phyloP scores from a whole-genome alignment of 2,797 vertebrate species.

The Poliocrania exsul region DNA sequence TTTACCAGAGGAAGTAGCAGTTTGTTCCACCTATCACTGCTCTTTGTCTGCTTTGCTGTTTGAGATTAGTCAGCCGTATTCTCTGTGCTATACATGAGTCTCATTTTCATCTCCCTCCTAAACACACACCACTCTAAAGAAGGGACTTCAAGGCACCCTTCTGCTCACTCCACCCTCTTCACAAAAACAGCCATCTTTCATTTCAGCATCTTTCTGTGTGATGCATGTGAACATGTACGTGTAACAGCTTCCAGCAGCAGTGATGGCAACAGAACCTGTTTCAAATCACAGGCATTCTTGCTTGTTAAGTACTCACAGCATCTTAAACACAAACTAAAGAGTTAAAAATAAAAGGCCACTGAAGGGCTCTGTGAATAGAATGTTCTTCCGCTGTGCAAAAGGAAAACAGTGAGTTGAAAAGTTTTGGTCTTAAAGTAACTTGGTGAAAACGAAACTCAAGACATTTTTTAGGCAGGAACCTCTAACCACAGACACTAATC shows the following conservation, averaged over 20 bases:
- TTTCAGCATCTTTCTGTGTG: background rate
- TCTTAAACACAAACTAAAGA: background rate
- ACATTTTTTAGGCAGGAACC: background rate
- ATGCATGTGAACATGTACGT: fast-evolving
- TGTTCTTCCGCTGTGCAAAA: background rate
- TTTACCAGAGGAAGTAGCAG: background rate
- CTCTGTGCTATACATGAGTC: background rate
- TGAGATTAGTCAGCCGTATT: background rate
- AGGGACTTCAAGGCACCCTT: background rate
- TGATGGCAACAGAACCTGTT: background rate
- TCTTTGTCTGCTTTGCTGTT: background rate
- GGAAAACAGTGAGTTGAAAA: background rate
- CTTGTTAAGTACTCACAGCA: background rate
- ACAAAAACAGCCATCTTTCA: background rate
- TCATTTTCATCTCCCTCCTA: background rate
- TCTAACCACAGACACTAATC: background rate
- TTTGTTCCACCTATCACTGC: background rate
- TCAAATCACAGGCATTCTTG: background rate
- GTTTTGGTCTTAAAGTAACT: background rate
- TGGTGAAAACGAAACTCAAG: background rate
- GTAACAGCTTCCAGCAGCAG: background rate
- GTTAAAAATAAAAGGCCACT: background rate
- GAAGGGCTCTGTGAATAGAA: background rate
- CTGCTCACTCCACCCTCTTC: background rate
- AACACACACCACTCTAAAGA: background rate